Evolutionary conservation across 2,888 invertebrate species (phyloP).

Genomic region (Xanthia togata): DNA sequence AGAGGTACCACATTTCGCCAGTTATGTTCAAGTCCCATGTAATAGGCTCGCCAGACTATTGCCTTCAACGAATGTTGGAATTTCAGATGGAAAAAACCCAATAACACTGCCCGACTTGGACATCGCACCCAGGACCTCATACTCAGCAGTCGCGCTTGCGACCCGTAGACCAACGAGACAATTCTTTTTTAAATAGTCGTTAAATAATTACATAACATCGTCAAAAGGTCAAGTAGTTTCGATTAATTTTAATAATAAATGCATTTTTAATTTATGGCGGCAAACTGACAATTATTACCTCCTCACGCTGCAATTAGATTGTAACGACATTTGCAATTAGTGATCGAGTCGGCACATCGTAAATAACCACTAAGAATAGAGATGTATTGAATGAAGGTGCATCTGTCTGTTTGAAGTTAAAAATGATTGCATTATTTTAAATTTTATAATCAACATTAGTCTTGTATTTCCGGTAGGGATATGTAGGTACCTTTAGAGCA

Average conservation of each 20-base stretch:
- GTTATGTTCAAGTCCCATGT: too few relatives aligned
- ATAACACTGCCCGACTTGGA: too few relatives aligned
- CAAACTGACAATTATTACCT: slow-evolving; percentile 52
- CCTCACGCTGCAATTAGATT: slow-evolving; percentile 45
- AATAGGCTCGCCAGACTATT: too few relatives aligned
- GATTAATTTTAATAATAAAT: slow-evolving; percentile 48
- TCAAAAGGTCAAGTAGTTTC: slow-evolving; percentile 44
- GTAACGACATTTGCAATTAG: slow-evolving; percentile 56
- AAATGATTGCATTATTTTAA: not conserved
- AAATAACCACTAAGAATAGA: slow-evolving; percentile 34
- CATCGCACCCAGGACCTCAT: not conserved
- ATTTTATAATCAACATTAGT: not conserved
- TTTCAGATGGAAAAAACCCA: too few relatives aligned
- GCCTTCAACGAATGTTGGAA: too few relatives aligned
- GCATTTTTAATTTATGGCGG: slow-evolving; percentile 44
- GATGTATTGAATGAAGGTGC: slow-evolving; percentile 6
- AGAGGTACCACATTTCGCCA: too few relatives aligned
- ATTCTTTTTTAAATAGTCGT: not conserved
- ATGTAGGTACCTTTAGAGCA: not conserved
- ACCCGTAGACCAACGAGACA: not conserved
- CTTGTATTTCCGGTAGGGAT: not conserved
- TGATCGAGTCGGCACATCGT: slow-evolving; percentile 54
- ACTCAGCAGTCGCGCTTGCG: not conserved
- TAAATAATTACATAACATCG: slow-evolving; percentile 3
- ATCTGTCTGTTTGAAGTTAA: slow-evolving; percentile 17